Percentiles rank a stretch among this genome's conserved stretches.
Conservation (phyloP, 2,888 invertebrate species). For the Stenodera caucasica region DNA sequence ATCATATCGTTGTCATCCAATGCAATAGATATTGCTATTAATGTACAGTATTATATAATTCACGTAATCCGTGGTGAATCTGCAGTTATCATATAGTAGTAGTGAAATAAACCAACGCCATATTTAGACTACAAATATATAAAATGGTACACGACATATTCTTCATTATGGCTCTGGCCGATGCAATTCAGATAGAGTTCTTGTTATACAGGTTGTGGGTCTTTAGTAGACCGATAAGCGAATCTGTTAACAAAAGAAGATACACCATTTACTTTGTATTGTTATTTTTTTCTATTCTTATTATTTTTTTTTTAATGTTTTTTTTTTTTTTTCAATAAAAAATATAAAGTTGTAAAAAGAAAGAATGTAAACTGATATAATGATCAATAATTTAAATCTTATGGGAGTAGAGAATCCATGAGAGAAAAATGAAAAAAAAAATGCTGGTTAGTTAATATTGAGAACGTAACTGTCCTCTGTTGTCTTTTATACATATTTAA, state of each 20-base stretch:
- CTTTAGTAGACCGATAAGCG: slow-evolving; percentile 6
- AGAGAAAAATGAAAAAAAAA: too few relatives aligned
- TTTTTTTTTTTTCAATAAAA: background rate
- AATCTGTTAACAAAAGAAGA: slow-evolving; percentile 4
- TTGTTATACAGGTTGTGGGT: slow-evolving; percentile 6
- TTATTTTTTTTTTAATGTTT: background rate
- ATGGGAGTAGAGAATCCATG: too few relatives aligned
- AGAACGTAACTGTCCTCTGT: background rate
- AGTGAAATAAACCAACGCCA: slow-evolving; percentile 12
- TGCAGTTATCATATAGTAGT: slow-evolving; percentile 16
- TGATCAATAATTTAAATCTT: background rate
- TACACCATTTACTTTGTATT: slow-evolving; percentile 8
- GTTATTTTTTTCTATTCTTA: background rate
- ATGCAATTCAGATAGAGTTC: slow-evolving; percentile 10
- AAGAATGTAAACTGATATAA: background rate
- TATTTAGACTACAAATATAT: slow-evolving; percentile 12
- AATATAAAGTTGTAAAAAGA: background rate
- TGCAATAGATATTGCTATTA: slow-evolving; percentile 11
- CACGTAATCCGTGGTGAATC: slow-evolving; percentile 18
- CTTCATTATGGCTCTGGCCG: background rate
- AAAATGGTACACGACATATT: slow-evolving; percentile 9
- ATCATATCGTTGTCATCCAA: slow-evolving; percentile 11
- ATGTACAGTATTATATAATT: slow-evolving; percentile 16
- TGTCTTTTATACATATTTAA: background rate
- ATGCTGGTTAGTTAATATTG: background rate